Base-by-base conservation (phyloP, 1,140 invertebrate species). In the Kradibia gibbosae region DNA sequence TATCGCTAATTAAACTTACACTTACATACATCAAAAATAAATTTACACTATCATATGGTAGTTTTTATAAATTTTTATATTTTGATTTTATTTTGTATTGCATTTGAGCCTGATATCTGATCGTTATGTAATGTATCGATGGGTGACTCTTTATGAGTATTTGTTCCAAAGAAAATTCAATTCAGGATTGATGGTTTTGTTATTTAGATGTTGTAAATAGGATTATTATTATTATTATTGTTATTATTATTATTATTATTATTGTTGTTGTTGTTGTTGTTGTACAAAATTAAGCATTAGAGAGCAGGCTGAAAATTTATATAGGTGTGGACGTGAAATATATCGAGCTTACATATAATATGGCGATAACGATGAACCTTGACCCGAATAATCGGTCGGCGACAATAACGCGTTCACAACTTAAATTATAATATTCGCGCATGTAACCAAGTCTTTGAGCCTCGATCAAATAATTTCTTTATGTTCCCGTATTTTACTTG, bases 301-400 rank as follows among this genome's bases (percentile, higher is more conserved):
- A n/a, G n/a, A n/a, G n/a, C n/a, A n/a, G n/a, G n/a, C n/a, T n/a
- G n/a, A n/a, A n/a, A 60, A 31, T 13, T 3, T 2, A 67, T 36
- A 50, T 17, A 67, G 42, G 28, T 31, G 39, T 31, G 34, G 42
- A 28, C 28, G 65, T 36, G 70, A 79, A 79, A 73, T 79, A 60
- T 73, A 79, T 72, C 34, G 78, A 70, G 36, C 67, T 67, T 20
- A 39, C 34, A 34, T 28, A n/a, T 39, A 42, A 39, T 80, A 65
- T 73, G 71, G 79, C 82, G 82, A 85, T 85, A 85, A 83, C 48
- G 8, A 22, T 28, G 77, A 45, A 57, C 85, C 85, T 86, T 86
- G 85, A 86, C 84, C 85, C 80, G 65, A 83, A 86, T 86, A 83
- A 72, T 76, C 73, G 62, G 15, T 57, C 71, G 55, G 25, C 70